Evolutionary conservation across 2,113 vertebrate genomes (phyloP).

Genomic region (Tachuris rubrigastra): DNA sequence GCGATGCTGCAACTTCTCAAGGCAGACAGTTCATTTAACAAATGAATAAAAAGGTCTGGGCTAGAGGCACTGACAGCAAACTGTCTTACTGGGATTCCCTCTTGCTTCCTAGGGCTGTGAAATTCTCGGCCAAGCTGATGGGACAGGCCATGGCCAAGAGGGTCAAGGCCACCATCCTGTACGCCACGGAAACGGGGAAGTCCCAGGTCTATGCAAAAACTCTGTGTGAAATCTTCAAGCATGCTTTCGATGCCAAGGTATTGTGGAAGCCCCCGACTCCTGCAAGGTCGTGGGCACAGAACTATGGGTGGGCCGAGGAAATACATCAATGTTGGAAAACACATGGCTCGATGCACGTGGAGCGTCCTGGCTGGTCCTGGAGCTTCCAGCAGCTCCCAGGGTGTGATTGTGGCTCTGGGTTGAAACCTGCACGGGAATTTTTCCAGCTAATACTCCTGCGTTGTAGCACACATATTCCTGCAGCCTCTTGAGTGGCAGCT

Average conservation of each 20-base stretch:
- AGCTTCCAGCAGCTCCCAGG: neutral
- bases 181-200: conserved; percentile 94
- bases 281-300: rapidly evolving
- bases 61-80: neutral
- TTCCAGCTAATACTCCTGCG: neutral
- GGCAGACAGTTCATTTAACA: neutral
- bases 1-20: neutral
- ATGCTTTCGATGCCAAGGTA: conserved; percentile 98
- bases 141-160: conserved; percentile 98
- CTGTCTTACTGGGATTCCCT: neutral
- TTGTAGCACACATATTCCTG: rapidly evolving
- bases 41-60: neutral
- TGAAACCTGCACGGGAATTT: neutral
- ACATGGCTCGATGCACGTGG: rapidly evolving
- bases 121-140: conserved; percentile 98
- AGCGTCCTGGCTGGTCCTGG: neutral
- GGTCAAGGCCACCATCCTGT: conserved; percentile 97
- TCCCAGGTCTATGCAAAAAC: conserved; percentile 97
- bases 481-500: neutral
- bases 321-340: neutral
- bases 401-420: neutral
- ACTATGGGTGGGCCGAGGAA: neutral
- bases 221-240: conserved; percentile 98
- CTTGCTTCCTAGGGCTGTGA: conserved; percentile 85
- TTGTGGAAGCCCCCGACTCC: neutral